Evolutionary conservation across 2,797 vertebrate genomes (phyloP), one percentile per base, ranked within the genome.

Genomic region (Ficedula albicollis): DNA sequence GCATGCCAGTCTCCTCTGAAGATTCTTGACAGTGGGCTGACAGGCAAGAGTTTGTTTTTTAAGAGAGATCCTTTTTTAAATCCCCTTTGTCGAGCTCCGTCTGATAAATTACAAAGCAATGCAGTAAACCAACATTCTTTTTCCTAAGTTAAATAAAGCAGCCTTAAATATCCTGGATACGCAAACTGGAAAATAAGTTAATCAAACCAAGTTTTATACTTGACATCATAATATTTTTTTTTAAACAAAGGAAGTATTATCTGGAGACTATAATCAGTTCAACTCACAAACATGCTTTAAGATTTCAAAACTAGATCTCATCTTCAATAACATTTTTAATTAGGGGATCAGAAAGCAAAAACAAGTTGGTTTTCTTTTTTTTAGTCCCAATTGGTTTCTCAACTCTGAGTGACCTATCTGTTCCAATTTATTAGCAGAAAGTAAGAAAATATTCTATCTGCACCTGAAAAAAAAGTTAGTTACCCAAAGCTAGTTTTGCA

Each of bases 111-210:
- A 84, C 6, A 1, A 89, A 95, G 68, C 66, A 75, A 51, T 5
- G 7, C 66, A 52, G 23, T 89, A 86, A 95, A 64, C 55, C 8
- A 0, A 44, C 76, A 55, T 94, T 91, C 58, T 69, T 88, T 62
- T 80, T 34, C 39, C 51, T 11, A 26, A 75, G 83, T 84, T 93
- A 93, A 92, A 78, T 81, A 89, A 81, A 91, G 64, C 46, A 93
- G 21, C 39, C 58, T 86, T 90, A 94, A 94, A 84, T 93, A 78
- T 72, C 46, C 62, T 73, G 55, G 69, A 38, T 93, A 52, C 39
- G 81, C 55, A 55, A 91, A 78, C 67, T 84, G 67, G 84, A 95
- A 96, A 94, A 73, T 84, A 92, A 92, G 52, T 95, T 93, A 90
- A 91, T 93, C 72, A 91, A 87, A 92, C 39, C 10, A 36, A 83